Percentiles rank a stretch among this genome's conserved stretches.
Conservation (phyloP, 2,888 invertebrate species). For the Reticulitermes lucifugus region DNA sequence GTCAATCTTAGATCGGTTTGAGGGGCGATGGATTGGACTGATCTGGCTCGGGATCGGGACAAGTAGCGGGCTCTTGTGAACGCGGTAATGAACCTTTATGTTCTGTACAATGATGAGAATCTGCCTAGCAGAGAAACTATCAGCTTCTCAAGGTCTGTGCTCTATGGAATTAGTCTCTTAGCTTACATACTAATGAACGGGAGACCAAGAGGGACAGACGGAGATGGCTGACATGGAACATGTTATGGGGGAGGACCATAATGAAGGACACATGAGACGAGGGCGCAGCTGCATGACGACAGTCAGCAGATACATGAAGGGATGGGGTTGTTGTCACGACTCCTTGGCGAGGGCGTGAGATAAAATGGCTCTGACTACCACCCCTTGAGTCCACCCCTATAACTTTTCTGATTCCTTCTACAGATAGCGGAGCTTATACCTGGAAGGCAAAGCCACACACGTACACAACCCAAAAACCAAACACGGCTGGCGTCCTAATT, state of each 20-base stretch:
- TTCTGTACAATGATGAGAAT: no score
- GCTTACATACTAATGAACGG: no score
- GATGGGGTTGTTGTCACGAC: neutral
- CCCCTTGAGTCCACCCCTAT: neutral
- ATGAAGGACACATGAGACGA: neutral
- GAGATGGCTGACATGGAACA: neutral
- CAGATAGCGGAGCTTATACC: neutral
- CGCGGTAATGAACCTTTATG: no score
- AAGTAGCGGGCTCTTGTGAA: no score
- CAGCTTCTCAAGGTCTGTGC: no score
- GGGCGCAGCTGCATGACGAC: neutral
- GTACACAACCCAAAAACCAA: neutral
- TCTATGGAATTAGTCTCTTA: no score
- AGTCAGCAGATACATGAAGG: neutral
- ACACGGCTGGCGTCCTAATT: neutral
- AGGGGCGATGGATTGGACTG: no score
- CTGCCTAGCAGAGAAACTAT: no score
- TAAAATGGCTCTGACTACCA: neutral
- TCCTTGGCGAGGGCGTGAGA: constrained; percentile 2
- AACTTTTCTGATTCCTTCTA: neutral
- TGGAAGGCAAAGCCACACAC: neutral
- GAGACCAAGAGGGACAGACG: no score
- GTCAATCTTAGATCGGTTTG: no score
- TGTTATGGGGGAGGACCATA: neutral
- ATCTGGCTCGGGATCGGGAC: no score